Percentiles rank a stretch among this genome's conserved stretches.
These are phyloP conservation scores for Odiellus spinosus DNA, from an alignment of 2,888 invertebrate species.

Conservation along the genomic window DNA sequence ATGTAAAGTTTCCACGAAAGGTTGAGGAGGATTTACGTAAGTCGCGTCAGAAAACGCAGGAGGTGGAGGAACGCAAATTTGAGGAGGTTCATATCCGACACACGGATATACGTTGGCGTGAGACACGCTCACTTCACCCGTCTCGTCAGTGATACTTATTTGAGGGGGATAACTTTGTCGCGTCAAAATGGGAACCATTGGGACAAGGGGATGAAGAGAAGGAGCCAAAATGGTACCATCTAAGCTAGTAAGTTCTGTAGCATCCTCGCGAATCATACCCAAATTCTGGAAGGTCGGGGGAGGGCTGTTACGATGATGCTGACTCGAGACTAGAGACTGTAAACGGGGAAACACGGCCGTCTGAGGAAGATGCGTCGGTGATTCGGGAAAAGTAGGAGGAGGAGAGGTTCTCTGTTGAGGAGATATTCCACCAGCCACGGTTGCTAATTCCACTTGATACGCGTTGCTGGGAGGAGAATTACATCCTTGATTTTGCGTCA, in stretches of 20 bases:
- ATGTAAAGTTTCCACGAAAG: background rate
- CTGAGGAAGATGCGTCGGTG: conserved; percentile 17
- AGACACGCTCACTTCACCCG: conserved; percentile 40
- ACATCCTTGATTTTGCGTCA: background rate
- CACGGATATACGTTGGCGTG: background rate
- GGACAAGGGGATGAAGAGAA: background rate
- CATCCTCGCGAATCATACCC: conserved; percentile 31
- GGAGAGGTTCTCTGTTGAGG: conserved; percentile 14
- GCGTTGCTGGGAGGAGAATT: conserved; percentile 2
- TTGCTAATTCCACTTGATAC: background rate
- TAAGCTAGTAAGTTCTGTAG: conserved; percentile 18
- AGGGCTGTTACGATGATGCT: conserved; percentile 24
- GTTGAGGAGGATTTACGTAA: background rate
- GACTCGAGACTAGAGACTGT: background rate
- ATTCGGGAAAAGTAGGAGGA: conserved; percentile 16
- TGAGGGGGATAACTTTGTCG: conserved; percentile 41
- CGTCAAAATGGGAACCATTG: background rate
- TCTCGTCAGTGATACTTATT: conserved; percentile 79
- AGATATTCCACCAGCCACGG: conserved; percentile 9
- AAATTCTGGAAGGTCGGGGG: conserved; percentile 29
- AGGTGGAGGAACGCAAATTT: background rate
- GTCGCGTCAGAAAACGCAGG: background rate
- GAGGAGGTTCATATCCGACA: background rate
- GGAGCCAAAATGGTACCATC: background rate
- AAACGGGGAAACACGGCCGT: conserved; percentile 4